Conservation (phyloP, 2,113 vertebrate genomes). For the Mustela lutreola region DNA sequence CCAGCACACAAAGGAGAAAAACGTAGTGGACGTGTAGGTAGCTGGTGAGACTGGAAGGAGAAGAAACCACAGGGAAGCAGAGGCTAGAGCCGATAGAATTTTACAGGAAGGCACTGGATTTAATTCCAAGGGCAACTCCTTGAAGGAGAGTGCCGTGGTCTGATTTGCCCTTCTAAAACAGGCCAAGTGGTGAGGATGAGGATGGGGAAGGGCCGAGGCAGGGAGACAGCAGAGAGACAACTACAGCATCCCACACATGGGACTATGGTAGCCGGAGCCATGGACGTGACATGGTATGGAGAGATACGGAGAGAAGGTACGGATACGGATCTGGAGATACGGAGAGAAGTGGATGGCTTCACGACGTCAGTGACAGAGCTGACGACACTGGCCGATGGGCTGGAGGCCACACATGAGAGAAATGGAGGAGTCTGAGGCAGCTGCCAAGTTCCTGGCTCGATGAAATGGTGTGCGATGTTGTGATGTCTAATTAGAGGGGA, state of each 20-base stretch:
- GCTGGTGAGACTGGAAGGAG: neutral
- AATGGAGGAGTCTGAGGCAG: neutral
- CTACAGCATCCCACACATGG: neutral
- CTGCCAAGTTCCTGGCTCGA: neutral
- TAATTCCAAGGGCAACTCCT: neutral
- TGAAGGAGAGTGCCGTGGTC: neutral
- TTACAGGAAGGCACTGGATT: neutral
- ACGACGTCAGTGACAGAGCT: neutral
- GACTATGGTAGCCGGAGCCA: neutral
- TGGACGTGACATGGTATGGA: rapidly evolving
- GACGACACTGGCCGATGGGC: no score
- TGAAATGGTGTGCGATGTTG: neutral
- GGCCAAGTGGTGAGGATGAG: neutral
- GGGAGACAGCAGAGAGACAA: neutral
- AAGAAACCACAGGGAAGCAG: neutral
- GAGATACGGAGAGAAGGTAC: neutral
- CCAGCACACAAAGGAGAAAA: no score
- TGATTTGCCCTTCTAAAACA: neutral
- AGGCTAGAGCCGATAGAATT: neutral
- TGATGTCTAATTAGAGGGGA: neutral
- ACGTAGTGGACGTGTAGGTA: neutral
- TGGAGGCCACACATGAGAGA: neutral
- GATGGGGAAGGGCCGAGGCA: neutral
- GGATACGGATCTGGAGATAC: neutral
- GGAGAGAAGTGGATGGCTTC: neutral